These are phyloP conservation scores for Dermolepida albohirtum DNA, from an alignment of 2,888 invertebrate genomes.

Conservation along the genomic window DNA sequence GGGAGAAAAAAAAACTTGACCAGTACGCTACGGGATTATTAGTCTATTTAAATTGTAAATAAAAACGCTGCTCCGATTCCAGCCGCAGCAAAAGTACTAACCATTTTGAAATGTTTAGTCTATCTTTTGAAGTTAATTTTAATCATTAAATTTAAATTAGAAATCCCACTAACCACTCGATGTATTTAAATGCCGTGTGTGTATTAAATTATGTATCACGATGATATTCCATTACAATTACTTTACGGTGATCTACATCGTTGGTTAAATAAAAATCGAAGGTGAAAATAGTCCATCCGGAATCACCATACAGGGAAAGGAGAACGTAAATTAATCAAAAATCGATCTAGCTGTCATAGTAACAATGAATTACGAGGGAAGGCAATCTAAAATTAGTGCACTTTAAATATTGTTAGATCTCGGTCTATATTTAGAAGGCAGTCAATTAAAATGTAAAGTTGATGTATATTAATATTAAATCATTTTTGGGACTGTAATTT, in stretches of 20 bases:
- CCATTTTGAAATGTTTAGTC: slow-evolving; percentile 24
- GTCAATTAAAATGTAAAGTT: slow-evolving; percentile 26
- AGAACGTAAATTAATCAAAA: slow-evolving; percentile 19
- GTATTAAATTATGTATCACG: too few species aligned
- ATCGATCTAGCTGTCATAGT: slow-evolving; percentile 28
- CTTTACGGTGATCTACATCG: too few species aligned
- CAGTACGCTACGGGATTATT: slow-evolving; percentile 44
- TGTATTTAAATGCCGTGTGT: too few species aligned
- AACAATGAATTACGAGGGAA: slow-evolving; percentile 25
- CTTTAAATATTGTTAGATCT: slow-evolving; percentile 21
- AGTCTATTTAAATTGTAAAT: slow-evolving; percentile 37
- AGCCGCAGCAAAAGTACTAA: slow-evolving; percentile 10
- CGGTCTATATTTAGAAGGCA: slow-evolving; percentile 12
- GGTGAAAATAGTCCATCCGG: background rate
- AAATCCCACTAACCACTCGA: background rate
- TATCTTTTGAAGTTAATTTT: slow-evolving; percentile 23
- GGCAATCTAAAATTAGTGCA: slow-evolving; percentile 28
- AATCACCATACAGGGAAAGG: slow-evolving; percentile 19
- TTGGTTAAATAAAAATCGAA: slow-evolving; percentile 2
- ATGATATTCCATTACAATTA: too few species aligned
- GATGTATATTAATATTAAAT: slow-evolving; percentile 21
- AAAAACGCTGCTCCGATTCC: slow-evolving; percentile 11
- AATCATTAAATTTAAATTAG: slow-evolving; percentile 37
- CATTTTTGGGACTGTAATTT: slow-evolving; percentile 11
- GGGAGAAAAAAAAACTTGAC: slow-evolving; percentile 43